These are phyloP conservation scores for Ochotona princeps DNA, from an alignment of 2,113 vertebrate genomes.

Conservation along the genomic window DNA sequence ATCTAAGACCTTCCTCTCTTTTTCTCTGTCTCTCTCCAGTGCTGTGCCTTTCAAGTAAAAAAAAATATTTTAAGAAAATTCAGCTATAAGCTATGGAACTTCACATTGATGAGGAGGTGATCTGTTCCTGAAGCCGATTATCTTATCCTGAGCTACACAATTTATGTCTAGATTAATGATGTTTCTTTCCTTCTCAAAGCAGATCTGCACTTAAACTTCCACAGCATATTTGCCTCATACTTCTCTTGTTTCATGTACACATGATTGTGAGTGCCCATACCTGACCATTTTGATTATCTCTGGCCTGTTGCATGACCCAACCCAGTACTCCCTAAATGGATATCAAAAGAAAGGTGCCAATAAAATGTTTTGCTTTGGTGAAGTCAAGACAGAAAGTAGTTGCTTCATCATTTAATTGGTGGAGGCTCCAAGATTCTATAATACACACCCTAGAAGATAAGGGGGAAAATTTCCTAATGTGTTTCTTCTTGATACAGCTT, in stretches of 20 bases:
- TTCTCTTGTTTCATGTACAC: not conserved
- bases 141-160: not conserved
- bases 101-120: not conserved
- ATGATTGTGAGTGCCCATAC: not conserved
- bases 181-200: not conserved
- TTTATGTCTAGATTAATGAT: not conserved
- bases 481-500: constrained; percentile 46
- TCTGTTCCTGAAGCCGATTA: not conserved
- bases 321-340: not conserved
- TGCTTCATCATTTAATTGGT: constrained; percentile 11
- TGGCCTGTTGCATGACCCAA: not conserved
- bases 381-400: constrained; percentile 19
- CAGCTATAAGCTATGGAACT: not conserved
- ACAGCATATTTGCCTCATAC: not conserved
- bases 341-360: not conserved
- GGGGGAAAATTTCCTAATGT: not conserved
- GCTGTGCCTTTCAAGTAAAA: too few relatives aligned
- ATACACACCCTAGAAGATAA: not conserved
- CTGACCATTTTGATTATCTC: not conserved
- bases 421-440: constrained; percentile 6
- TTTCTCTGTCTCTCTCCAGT: too few relatives aligned
- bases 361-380: not conserved
- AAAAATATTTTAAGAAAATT: not conserved
- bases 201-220: not conserved
- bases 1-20: too few relatives aligned